Evolutionary conservation across 2,113 vertebrate genomes (phyloP).

Genomic region (Daboia siamensis): DNA sequence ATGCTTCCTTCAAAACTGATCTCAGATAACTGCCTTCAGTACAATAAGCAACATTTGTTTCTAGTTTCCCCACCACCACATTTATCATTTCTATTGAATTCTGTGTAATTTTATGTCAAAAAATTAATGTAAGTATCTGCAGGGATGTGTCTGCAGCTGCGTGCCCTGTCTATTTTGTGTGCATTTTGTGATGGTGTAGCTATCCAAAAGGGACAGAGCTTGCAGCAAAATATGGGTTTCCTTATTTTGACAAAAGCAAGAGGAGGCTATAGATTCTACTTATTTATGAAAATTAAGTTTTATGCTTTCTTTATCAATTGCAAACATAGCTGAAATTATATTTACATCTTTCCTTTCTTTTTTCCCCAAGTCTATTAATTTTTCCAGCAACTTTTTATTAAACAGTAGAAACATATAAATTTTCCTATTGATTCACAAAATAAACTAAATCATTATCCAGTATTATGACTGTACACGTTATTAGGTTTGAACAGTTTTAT

Average conservation of each 20-base stretch:
- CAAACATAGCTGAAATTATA: constrained; percentile 25
- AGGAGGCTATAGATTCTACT: not conserved
- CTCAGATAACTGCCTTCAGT: not conserved
- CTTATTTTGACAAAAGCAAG: not conserved
- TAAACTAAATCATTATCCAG: not conserved
- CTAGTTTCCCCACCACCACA: not conserved
- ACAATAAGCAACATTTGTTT: not conserved
- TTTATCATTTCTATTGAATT: not conserved
- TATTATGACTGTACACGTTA: not conserved
- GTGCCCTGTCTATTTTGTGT: not conserved
- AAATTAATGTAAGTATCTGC: not conserved
- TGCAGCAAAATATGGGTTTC: not conserved
- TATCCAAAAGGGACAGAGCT: not conserved
- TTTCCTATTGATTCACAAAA: constrained; percentile 1
- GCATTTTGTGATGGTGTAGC: not conserved
- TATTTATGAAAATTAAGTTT: constrained; percentile 4
- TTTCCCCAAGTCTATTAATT: not conserved
- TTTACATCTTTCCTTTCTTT: not conserved
- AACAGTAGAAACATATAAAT: not conserved
- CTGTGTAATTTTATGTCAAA: not conserved
- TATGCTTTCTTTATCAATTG: not conserved
- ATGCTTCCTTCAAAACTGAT: not conserved
- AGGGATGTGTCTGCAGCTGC: not conserved
- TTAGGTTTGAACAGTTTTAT: not conserved
- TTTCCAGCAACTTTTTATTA: not conserved